Percentiles rank a stretch among this genome's conserved stretches.
phyloP scores from a whole-genome alignment of 2,113 vertebrate species.

The Apodemus sylvaticus region DNA sequence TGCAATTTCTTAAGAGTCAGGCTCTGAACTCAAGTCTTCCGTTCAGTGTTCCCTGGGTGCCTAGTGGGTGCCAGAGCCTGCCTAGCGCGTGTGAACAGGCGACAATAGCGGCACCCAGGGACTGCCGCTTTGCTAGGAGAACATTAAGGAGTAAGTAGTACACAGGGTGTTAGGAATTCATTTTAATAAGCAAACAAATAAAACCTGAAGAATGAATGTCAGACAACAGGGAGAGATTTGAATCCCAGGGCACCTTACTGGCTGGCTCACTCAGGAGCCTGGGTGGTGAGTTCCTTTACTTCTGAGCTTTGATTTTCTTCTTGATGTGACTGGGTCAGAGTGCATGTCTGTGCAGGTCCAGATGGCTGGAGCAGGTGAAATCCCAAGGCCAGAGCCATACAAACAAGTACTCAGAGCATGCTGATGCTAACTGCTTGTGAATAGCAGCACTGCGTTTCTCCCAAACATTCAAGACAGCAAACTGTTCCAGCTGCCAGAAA shows the following conservation, averaged over 20 bases:
- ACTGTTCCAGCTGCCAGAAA: background rate
- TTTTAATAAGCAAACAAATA: background rate
- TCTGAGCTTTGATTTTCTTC: background rate
- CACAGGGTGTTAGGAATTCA: background rate
- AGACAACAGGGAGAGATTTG: background rate
- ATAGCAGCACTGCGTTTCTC: fast-evolving
- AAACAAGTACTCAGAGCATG: background rate
- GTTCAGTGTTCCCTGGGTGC: background rate
- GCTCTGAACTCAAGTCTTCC: background rate
- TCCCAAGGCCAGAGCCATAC: background rate
- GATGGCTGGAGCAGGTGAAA: background rate
- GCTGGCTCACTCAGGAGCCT: fast-evolving
- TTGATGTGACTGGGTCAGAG: background rate
- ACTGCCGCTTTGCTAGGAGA: background rate
- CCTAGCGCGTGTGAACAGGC: background rate
- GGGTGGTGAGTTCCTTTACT: background rate
- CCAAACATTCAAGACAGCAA: background rate
- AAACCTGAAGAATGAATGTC: background rate
- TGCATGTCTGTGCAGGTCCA: background rate
- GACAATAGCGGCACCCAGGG: background rate
- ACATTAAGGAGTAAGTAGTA: background rate
- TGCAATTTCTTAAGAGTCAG: background rate
- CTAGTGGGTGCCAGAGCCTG: background rate
- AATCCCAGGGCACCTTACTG: fast-evolving
- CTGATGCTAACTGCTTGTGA: background rate